Percentiles rank a stretch among this genome's conserved stretches.
phyloP scores from a whole-genome alignment of 2,888 invertebrate genomes.

The Coronaproctus castanopsis region DNA sequence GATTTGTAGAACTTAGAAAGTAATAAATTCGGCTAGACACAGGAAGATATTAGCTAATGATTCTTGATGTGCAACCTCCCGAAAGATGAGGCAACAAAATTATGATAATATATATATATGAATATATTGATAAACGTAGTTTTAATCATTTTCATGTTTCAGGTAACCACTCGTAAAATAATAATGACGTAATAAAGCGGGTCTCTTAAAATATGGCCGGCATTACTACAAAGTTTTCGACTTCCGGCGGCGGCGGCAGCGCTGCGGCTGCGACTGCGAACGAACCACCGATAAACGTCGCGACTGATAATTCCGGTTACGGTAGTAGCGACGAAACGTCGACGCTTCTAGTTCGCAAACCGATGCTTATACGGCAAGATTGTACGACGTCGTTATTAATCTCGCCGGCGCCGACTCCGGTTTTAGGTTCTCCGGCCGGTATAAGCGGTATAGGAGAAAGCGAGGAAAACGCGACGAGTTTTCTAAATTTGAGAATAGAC shows the following conservation, averaged over 20 bases:
- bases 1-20: too few species aligned
- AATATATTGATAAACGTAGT: too few species aligned
- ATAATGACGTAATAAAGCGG: neutral
- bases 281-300: neutral
- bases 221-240: neutral
- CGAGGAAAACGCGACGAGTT: conserved; percentile 48
- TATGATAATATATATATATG: too few species aligned
- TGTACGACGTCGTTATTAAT: conserved; percentile 50
- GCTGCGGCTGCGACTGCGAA: neutral
- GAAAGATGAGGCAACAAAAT: too few species aligned
- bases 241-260: conserved; percentile 1
- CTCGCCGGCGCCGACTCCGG: conserved; percentile 42
- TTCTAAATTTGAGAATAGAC: conserved; percentile 32
- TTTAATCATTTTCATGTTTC: too few species aligned
- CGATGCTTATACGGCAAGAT: conserved; percentile 66
- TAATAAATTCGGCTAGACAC: too few species aligned
- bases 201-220: neutral
- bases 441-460: conserved; percentile 46
- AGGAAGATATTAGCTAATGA: too few species aligned
- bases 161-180: neutral
- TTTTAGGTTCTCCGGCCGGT: conserved; percentile 42
- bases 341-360: conserved; percentile 46
- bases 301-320: conserved; percentile 42
- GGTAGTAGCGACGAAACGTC: conserved; percentile 66
- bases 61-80: too few species aligned